Base-by-base conservation (phyloP, 2,113 vertebrate species). In the Leptosomus discolor region DNA sequence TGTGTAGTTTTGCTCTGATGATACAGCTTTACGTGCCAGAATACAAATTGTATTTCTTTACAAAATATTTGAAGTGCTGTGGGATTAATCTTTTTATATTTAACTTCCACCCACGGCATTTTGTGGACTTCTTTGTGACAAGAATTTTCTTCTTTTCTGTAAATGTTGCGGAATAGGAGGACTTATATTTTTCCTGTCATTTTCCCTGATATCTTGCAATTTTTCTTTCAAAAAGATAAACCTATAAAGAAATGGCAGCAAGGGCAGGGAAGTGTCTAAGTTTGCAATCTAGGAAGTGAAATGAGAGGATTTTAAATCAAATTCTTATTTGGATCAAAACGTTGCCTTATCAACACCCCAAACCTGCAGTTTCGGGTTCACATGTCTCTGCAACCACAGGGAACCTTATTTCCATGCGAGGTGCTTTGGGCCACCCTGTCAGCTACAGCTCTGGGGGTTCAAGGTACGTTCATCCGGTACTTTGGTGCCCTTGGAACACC, bases 51-150 rank as follows among this genome's bases (percentile, higher is more conserved):
- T 68, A 36, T 82, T 87, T 94, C 67, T 80, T 80, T 80, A 95
- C 91, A 78, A 97, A 95, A 92, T 96, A 94, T 97, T 97, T 84
- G 63, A 92, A 94, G 96, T 81, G 9, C 24, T 76, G 26, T 69
- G 50, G 53, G 53, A 81, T 57, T 88, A 43, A 14, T 80, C 54
- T 90, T 83, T 96, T 79, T 96, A 80, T 88, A 92, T 96, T 92
- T 95, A 41, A 96, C 93, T 89, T 92, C 58, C 29, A 91, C 56
- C 54, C 45, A 63, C 4, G 0, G 32, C 88, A 41, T 85, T 88
- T 89, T 88, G 43, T 2, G 3, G 32, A 76, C 8, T n/a, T 91
- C 10, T 80, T 93, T 83, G 77, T 54, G 24, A 67, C 24, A 50
- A 71, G 14, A 39, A 32, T 69, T 88, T 58, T 75, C 22, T 64